A percentile compares a stretch with the other conserved stretches of the same genome.
phyloP scores from a whole-genome alignment of 2,888 invertebrate species.

The Xylophagus ater region DNA sequence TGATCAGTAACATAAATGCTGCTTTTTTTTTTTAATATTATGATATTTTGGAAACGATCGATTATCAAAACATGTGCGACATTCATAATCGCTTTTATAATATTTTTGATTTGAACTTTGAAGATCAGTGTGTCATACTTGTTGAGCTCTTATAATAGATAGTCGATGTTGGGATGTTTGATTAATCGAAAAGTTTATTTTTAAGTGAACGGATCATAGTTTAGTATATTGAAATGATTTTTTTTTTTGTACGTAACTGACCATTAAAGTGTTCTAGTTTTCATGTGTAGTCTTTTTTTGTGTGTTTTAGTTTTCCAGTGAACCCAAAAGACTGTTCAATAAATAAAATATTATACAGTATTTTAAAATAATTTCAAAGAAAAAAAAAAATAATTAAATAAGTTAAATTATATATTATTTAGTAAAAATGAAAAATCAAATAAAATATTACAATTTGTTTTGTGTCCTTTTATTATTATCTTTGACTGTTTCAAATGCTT shows the following conservation, averaged over 20 bases:
- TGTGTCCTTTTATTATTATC: not conserved
- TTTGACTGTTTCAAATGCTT: not conserved
- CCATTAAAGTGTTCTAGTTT: no score
- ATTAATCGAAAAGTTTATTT: no score
- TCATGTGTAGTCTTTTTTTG: no score
- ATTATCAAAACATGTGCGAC: not conserved
- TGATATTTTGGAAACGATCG: not conserved
- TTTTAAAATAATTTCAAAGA: no score
- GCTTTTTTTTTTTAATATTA: not conserved
- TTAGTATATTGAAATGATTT: no score
- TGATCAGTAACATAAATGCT: not conserved
- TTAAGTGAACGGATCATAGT: no score
- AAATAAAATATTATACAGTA: not conserved
- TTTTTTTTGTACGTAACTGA: no score
- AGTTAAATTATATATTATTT: not conserved
- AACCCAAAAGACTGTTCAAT: not conserved
- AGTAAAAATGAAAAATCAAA: not conserved
- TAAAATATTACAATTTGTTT: not conserved
- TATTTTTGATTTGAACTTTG: constrained; percentile 5
- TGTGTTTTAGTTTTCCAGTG: not conserved
- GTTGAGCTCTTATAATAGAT: not conserved
- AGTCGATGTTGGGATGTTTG: no score
- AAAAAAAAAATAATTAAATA: no score
- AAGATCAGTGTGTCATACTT: constrained; percentile 1
- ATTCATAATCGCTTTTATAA: constrained; percentile 1